phyloP scores from a whole-genome alignment of 1,140 invertebrate genomes.

The Alviniconcha marisindica region DNA sequence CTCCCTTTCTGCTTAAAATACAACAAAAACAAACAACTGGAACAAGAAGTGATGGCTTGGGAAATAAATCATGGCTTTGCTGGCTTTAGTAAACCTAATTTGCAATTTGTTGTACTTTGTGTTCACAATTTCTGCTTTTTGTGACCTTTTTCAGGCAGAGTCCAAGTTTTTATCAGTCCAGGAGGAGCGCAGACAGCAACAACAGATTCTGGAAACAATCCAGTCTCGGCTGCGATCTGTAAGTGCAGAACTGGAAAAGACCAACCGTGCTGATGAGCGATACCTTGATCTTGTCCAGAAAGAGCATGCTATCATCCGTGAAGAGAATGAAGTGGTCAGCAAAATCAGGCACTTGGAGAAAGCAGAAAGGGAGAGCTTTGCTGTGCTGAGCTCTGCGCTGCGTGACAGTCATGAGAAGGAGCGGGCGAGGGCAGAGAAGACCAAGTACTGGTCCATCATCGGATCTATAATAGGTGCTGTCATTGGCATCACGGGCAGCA shows the following conservation, averaged over 20 bases:
- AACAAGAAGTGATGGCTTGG: too few species aligned
- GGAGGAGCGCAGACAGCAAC: conserved; percentile 80
- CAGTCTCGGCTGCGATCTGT: conserved; percentile 82
- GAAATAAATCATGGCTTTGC: too few species aligned
- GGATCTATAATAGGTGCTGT: conserved; percentile 84
- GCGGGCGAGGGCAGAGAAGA: conserved; percentile 84
- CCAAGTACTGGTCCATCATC: conserved; percentile 87
- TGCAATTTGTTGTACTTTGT: too few species aligned
- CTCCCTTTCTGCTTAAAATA: too few species aligned
- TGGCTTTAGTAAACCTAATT: too few species aligned
- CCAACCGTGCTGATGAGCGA: conserved; percentile 82
- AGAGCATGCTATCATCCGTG: conserved; percentile 75
- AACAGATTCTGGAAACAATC: conserved; percentile 78
- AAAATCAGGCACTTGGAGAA: conserved; percentile 74
- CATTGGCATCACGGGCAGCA: conserved; percentile 82
- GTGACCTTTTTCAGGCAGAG: conserved; percentile 79
- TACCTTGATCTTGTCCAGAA: conserved; percentile 80
- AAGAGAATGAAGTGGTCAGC: conserved; percentile 71
- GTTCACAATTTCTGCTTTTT: too few species aligned
- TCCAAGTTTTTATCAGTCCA: conserved; percentile 81
- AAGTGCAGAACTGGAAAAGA: conserved; percentile 83
- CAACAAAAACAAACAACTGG: too few species aligned
- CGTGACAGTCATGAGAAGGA: conserved; percentile 86
- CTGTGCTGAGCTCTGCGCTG: conserved; percentile 82
- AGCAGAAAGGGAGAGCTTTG: conserved; percentile 82